Percentiles rank a stretch among this genome's conserved stretches.
These are phyloP conservation scores for Polyodon spathula DNA, from an alignment of 2,113 vertebrate species.

Conservation along the genomic window DNA sequence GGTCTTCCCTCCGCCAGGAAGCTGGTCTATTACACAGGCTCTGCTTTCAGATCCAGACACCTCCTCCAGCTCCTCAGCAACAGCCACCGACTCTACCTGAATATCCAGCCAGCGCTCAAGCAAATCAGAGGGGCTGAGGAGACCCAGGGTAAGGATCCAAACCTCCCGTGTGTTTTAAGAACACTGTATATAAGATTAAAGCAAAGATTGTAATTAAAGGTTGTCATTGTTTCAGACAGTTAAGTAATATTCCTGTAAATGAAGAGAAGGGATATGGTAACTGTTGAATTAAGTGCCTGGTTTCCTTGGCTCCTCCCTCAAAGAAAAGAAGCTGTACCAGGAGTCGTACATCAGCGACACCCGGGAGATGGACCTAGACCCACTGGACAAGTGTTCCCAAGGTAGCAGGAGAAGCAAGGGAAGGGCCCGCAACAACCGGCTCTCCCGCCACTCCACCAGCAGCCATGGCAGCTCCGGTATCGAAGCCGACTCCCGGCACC, in stretches of 20 bases:
- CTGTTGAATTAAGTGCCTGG: not conserved
- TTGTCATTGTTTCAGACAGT: too few relatives aligned
- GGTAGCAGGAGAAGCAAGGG: conserved; percentile 34
- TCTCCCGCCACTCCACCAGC: conserved; percentile 58
- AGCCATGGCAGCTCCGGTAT: conserved; percentile 58
- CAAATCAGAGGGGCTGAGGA: conserved; percentile 70
- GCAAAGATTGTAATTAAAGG: too few relatives aligned
- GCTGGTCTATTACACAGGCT: conserved; percentile 75
- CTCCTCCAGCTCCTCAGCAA: conserved; percentile 72
- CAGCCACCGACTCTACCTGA: conserved; percentile 73
- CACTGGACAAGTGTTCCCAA: conserved; percentile 39
- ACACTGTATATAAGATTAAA: too few relatives aligned
- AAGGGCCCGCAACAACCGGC: conserved; percentile 33
- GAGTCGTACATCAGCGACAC: conserved; percentile 80
- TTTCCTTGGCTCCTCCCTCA: not conserved
- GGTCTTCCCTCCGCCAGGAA: conserved; percentile 77
- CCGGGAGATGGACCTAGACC: conserved; percentile 62
- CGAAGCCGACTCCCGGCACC: conserved; percentile 61
- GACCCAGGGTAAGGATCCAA: conserved; percentile 55
- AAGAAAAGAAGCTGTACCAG: conserved; percentile 74
- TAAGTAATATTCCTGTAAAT: too few relatives aligned
- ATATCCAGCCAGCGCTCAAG: conserved; percentile 64
- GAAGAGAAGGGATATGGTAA: too few relatives aligned
- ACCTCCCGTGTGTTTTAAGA: too few relatives aligned
- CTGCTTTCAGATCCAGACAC: conserved; percentile 69